These are phyloP conservation scores for Cetoscarus ocellatus DNA, from an alignment of 2,797 vertebrate genomes.

Conservation along the genomic window DNA sequence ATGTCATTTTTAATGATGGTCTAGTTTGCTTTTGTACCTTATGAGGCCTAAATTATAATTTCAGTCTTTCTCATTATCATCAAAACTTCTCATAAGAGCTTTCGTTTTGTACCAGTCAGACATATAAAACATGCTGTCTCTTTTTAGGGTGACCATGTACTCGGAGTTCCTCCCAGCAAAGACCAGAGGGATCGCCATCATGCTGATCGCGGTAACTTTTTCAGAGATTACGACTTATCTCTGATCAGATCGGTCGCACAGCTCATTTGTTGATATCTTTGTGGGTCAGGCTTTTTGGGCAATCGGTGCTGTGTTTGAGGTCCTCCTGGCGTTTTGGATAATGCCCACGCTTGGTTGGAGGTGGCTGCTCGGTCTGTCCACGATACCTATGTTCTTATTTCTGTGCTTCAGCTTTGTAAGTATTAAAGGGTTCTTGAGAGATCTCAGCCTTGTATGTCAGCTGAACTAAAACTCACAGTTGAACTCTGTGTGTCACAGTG, in stretches of 20 bases:
- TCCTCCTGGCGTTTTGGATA: slow-evolving; percentile 89
- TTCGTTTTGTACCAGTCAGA: not conserved
- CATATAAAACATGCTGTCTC: not conserved
- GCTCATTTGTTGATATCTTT: slow-evolving; percentile 13
- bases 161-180: slow-evolving; percentile 94
- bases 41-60: too few relatives aligned
- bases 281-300: slow-evolving; percentile 90
- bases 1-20: too few relatives aligned
- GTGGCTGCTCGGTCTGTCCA: slow-evolving; percentile 91
- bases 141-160: slow-evolving; percentile 90
- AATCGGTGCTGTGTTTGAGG: slow-evolving; percentile 90
- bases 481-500: slow-evolving; percentile 78
- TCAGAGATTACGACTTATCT: not conserved
- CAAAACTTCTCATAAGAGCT: too few relatives aligned
- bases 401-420: slow-evolving; percentile 89
- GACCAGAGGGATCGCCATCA: slow-evolving; percentile 89
- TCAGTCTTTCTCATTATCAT: too few relatives aligned
- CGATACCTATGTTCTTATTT: slow-evolving; percentile 86
- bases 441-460: not conserved
- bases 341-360: slow-evolving; percentile 95
- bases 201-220: slow-evolving; percentile 88
- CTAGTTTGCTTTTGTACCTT: too few relatives aligned
- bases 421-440: slow-evolving; percentile 27
- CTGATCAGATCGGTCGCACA: not conserved
- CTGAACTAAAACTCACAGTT: not conserved